A percentile compares a stretch with the other conserved stretches of the same genome.
Evolutionary conservation across 1,140 invertebrate genomes (phyloP).

Genomic region (Scaptodrosophila lebanonensis): DNA sequence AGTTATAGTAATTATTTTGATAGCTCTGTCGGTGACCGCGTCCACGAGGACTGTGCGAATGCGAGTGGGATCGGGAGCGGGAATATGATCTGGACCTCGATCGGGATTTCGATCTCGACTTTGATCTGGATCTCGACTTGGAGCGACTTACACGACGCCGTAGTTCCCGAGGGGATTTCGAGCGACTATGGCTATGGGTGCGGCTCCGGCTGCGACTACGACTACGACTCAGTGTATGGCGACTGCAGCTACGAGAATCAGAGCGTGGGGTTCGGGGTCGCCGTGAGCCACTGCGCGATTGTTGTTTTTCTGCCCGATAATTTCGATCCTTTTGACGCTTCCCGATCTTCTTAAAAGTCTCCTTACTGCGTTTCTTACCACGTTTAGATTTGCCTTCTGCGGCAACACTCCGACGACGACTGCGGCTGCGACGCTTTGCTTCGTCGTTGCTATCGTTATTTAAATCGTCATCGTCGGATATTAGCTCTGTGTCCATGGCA

Average conservation of each 20-base stretch:
- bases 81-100: conserved; percentile 43
- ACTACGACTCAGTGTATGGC: conserved; percentile 11
- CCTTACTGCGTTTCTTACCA: conserved; percentile 55
- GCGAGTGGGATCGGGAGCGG: conserved; percentile 22
- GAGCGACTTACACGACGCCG: conserved; percentile 45
- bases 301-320: conserved; percentile 83
- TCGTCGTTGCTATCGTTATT: conserved; percentile 53
- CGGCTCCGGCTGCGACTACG: conserved; percentile 9
- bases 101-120: conserved; percentile 40
- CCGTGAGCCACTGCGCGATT: conserved; percentile 34
- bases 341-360: conserved; percentile 88
- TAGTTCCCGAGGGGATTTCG: too few species aligned
- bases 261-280: conserved; percentile 11
- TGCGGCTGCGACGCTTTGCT: conserved; percentile 44
- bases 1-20: too few species aligned
- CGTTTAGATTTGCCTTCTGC: conserved; percentile 32
- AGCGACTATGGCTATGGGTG: conserved; percentile 12
- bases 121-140: conserved; percentile 44
- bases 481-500: conserved; percentile 84
- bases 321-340: conserved; percentile 88
- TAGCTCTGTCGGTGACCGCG: not conserved
- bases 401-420: conserved; percentile 1
- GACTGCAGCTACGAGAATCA: conserved; percentile 6
- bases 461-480: conserved; percentile 83
- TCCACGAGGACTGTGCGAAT: not conserved